Conservation (phyloP, 2,888 invertebrate genomes). For the Antheraea assamensis region DNA sequence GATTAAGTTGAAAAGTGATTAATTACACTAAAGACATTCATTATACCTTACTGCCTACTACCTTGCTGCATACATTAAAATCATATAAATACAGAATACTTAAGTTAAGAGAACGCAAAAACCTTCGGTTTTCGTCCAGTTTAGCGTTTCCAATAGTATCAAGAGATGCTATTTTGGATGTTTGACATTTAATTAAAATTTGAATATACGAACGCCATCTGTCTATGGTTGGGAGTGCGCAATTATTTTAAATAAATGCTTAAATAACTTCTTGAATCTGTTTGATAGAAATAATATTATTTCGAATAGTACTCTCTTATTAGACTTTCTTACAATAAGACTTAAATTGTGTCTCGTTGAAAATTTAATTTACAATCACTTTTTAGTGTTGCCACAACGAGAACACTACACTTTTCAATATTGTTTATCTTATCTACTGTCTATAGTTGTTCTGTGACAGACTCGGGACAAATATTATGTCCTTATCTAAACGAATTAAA, state of each 20-base stretch:
- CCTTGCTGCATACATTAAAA: background rate
- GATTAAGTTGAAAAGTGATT: too few relatives aligned
- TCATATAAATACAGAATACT: background rate
- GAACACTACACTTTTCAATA: slow-evolving; percentile 13
- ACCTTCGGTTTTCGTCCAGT: background rate
- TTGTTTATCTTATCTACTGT: slow-evolving; percentile 16
- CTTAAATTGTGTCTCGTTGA: background rate
- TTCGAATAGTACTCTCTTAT: background rate
- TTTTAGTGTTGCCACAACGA: background rate
- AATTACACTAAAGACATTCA: too few relatives aligned
- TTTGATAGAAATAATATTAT: background rate
- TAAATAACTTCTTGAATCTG: background rate
- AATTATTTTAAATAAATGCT: background rate
- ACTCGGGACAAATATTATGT: background rate
- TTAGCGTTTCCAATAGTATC: background rate
- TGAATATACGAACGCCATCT: background rate
- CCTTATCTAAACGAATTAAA: background rate
- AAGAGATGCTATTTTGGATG: too few relatives aligned
- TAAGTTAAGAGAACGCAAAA: background rate
- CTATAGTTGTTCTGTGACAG: slow-evolving; percentile 9
- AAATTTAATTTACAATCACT: background rate
- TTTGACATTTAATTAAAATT: background rate
- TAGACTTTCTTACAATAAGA: background rate
- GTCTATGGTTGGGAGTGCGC: background rate
- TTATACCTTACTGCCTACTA: too few relatives aligned